These are phyloP conservation scores for Agrotis clavis DNA, from an alignment of 2,888 invertebrate species.

Conservation along the genomic window DNA sequence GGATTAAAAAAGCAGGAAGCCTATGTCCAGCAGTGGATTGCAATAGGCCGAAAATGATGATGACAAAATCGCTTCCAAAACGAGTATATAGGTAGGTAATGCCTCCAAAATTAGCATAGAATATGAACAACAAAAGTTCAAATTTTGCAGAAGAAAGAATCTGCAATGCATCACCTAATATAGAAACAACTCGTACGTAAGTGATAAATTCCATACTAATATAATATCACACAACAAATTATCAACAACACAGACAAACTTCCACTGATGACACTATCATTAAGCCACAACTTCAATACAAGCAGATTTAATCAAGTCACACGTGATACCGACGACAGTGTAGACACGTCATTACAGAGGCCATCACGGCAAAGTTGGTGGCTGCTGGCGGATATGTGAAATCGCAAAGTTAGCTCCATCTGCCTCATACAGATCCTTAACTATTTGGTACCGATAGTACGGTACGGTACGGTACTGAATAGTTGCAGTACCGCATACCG, in stretches of 20 bases:
- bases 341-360: conserved; percentile 54
- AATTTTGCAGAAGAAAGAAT: too few relatives aligned
- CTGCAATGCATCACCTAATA: background rate
- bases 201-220: conserved; percentile 7
- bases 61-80: too few relatives aligned
- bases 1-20: too few relatives aligned
- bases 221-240: conserved; percentile 28
- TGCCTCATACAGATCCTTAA: conserved; percentile 72
- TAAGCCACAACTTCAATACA: conserved; percentile 39
- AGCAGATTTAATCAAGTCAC: conserved; percentile 53
- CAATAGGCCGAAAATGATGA: too few relatives aligned
- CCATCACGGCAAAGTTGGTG: conserved; percentile 68
- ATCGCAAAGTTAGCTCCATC: conserved; percentile 73
- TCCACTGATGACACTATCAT: conserved; percentile 35
- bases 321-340: conserved; percentile 36
- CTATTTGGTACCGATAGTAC: conserved; percentile 66
- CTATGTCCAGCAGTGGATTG: too few relatives aligned
- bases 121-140: too few relatives aligned
- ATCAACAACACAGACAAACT: conserved; percentile 20
- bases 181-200: background rate
- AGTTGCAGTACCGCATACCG: conserved; percentile 56
- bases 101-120: too few relatives aligned
- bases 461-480: conserved; percentile 46
- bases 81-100: too few relatives aligned
- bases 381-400: conserved; percentile 68